Evolutionary conservation across 2,113 vertebrate genomes (phyloP), one percentile per base, ranked within the genome.

Genomic region (Ceyx melanurus): DNA sequence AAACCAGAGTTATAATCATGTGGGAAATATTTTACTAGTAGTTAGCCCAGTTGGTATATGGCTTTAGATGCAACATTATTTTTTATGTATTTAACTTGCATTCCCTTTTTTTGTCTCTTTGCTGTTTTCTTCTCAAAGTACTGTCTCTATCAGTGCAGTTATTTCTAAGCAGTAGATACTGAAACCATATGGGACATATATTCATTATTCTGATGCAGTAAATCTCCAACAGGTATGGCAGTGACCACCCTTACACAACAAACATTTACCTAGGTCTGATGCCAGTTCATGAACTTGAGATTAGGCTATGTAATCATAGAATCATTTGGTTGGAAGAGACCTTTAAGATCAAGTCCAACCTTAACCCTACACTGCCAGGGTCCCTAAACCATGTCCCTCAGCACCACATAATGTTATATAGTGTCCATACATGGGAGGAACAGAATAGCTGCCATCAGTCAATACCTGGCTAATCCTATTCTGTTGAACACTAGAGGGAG

Each of bases 401-500:
- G 37, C 37, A 37, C 10, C 37, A 37, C 37, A 11, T 37, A 18
- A 18, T 1, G 0, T 67, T 82, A 14, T 13, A 33, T 12, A 68
- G 37, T 25, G 33, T 25, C 12, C 20, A 12, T 5, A n/a, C 6
- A 9, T 4, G 3, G 28, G 51, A 74, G 64, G 18, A 89, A 58
- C 33, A 61, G 28, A 76, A 46, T 6, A 65, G 18, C 21, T 37
- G 16, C 35, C 31, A 72, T 37, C 13, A 40, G 68, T 46, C 82
- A 72, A 51, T 57, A 76, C 2, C 17, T 46, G 11, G 5, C 26
- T 73, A 50, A 37, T 16, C 10, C 28, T 54, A 19, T 66, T 76
- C 79, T 68, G 23, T 35, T 80, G 88, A 92, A 95, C 95, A 56
- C 95, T 96, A 96, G 95, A 89, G 95, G 95, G 95, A 91, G 94